Evolutionary conservation across 2,888 invertebrate genomes (phyloP).

Genomic region (Busseola fusca): DNA sequence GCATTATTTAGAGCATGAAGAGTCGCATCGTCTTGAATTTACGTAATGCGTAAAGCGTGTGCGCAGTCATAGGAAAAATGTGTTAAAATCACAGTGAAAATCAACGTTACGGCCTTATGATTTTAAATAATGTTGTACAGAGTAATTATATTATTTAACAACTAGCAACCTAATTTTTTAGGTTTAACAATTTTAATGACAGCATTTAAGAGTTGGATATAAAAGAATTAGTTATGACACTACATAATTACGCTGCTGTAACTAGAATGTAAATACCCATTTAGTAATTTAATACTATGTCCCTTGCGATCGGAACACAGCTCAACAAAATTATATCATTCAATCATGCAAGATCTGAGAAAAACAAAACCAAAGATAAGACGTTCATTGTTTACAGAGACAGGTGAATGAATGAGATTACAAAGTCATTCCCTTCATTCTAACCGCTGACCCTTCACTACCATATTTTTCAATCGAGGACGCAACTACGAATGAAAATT

Average conservation of each 20-base stretch:
- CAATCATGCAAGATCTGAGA: conserved; percentile 9
- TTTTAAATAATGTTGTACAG: conserved; percentile 46
- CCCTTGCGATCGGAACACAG: background rate
- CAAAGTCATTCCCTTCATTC: conserved; percentile 39
- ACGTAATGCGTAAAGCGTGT: conserved; percentile 68
- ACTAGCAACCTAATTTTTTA: conserved; percentile 49
- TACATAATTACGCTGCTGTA: conserved; percentile 11
- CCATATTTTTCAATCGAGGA: conserved; percentile 40
- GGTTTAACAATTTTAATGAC: conserved; percentile 25
- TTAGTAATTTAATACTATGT: background rate
- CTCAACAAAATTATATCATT: background rate
- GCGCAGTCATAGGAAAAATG: conserved; percentile 47
- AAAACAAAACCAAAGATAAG: conserved; percentile 2
- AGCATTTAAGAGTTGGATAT: conserved; percentile 9
- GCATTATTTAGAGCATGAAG: conserved; percentile 73
- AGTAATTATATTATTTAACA: conserved; percentile 59
- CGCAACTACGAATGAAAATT: conserved; percentile 31
- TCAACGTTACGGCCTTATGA: conserved; percentile 59
- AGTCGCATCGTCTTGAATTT: conserved; percentile 66
- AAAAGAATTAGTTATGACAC: conserved; percentile 8
- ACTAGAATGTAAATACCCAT: conserved; percentile 6
- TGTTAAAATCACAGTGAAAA: conserved; percentile 44
- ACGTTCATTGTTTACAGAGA: conserved; percentile 14
- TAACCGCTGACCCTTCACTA: conserved; percentile 55
- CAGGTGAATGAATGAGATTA: conserved; percentile 39